Base-by-base conservation (phyloP, 2,113 vertebrate genomes). In the Dasyprocta punctata region DNA sequence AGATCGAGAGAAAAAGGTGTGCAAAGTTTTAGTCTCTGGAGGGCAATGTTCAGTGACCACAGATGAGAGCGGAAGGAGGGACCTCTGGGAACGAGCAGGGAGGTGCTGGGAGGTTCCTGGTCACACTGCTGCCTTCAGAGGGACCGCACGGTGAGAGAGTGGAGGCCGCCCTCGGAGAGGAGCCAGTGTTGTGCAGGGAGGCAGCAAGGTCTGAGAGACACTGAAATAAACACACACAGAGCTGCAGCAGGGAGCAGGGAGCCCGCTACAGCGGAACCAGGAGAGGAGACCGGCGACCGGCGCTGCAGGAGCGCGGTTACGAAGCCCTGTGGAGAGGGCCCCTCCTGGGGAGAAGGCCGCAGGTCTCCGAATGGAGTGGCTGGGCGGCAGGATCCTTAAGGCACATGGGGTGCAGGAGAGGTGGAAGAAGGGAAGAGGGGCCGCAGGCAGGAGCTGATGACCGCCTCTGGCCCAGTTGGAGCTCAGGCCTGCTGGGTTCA, bases 381-480 rank as follows among this genome's bases (percentile, higher is more conserved):
- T 4, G 2, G 11, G 1, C 3, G 7, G 2, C 11, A 14, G 33
- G 17, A 11, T 24, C 26, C 49, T n/a, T 2, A 9, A 19, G 22
- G 17, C 24, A 11, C 10, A 38, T 10, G 10, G 3, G 30, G 54
- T 30, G 2, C 0, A 0, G 11, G 12, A 16, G 9, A n/a, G 33
- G 17, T 0, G 28, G 16, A 71, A 38, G 47, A 16, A 30, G 8
- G 36, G 38, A 30, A 30, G 13, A 2, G 13, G 14, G 67, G 47
- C 5, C 28, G 10, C 38, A 2, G 9, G 49, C 0, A 30, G 22
- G 44, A n/a, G 69, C 19, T 38, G 36, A 71, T 20, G 69, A 38
- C 28, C 1, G 14, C 30, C 30, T 14, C 65, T 2, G 4, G 30
- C 65, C 30, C 65, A 36, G 13, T 36, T 33, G 14, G 30, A 36